Base-by-base conservation (phyloP, 2,888 invertebrate genomes). In the Ischnura elegans region DNA sequence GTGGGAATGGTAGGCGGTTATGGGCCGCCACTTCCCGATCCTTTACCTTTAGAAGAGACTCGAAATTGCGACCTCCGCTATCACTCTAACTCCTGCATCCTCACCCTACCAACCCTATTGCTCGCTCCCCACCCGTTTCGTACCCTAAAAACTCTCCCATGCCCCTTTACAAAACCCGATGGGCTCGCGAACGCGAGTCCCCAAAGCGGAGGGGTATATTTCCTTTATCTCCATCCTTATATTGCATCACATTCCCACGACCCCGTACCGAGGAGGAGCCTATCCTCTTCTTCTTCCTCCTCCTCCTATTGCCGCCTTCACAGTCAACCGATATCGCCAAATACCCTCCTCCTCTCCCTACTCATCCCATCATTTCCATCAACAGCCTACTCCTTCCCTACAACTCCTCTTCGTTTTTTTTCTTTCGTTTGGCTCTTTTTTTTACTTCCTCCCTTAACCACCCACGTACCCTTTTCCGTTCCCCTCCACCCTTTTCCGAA, bases 51-150 rank as follows among this genome's bases (percentile, higher is more conserved):
- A 61, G 43, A 51, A 61, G 76, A 90, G 86, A 45, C 45, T 86
- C 86, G 86, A 86, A 90, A 61, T 90, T 90, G 55, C 90, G 90
- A 90, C 61, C 90, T 90, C 61, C 66, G 90, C 90, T 90, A 90
- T 90, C 90, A 90, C 43, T 90, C 90, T 90, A 55, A 42, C 76
- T 76, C 76, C 76, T n/a, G 61, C 36, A 76, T 51, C 29, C 76
- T 3, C 76, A 76, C 16, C 36, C 76, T 6, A 10, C 29, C 36
- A 16, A 36, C 76, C 76, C 76, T 16, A 16, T 61, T 61, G n/a
- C 61, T 25, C n/a, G n/a, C 61, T n/a, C n/a, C n/a, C 25, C 61
- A 8, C 61, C 61, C 61, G n/a, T n/a, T 61, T 61, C 61, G 51
- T 51, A 51, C 51, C 51, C 51, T 51, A 19, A 51, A 51, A 51